phyloP scores from a whole-genome alignment of 2,888 invertebrate genomes.

The Latrodectus hesperus region DNA sequence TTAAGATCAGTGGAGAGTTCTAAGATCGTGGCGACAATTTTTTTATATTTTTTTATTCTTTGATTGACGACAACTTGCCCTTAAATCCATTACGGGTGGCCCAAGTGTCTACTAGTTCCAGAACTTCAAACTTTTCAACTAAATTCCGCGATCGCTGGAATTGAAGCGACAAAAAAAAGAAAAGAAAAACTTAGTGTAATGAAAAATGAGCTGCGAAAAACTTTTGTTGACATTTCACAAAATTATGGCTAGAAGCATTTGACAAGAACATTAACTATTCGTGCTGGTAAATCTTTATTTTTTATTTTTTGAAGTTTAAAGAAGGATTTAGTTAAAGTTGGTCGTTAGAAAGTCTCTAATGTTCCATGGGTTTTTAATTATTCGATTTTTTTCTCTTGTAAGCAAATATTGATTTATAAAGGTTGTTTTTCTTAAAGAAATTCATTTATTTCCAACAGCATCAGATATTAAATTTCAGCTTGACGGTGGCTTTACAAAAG shows the following conservation, averaged over 20 bases:
- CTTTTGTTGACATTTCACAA: constrained; percentile 68
- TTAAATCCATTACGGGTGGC: constrained; percentile 64
- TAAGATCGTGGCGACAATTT: constrained; percentile 40
- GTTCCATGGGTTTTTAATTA: no score
- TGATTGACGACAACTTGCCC: constrained; percentile 65
- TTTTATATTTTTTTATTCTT: constrained; percentile 46
- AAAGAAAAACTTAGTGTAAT: constrained; percentile 49
- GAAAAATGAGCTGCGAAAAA: constrained; percentile 61
- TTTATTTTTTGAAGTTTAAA: background rate
- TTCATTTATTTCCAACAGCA: no score
- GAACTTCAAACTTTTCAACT: constrained; percentile 63
- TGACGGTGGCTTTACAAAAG: no score
- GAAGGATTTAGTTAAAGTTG: background rate
- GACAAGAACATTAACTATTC: constrained; percentile 65
- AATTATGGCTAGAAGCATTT: constrained; percentile 65
- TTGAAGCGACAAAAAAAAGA: constrained; percentile 37
- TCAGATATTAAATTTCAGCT: no score
- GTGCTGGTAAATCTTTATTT: background rate
- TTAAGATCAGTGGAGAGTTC: constrained; percentile 50
- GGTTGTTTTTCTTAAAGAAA: no score
- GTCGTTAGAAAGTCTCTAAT: no score
- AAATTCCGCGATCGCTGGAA: constrained; percentile 59
- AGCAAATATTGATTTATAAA: no score
- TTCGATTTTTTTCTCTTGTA: no score
- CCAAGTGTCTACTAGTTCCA: constrained; percentile 46